Base-by-base conservation (phyloP, 2,888 invertebrate species). In the Liodrosophila aerea region DNA sequence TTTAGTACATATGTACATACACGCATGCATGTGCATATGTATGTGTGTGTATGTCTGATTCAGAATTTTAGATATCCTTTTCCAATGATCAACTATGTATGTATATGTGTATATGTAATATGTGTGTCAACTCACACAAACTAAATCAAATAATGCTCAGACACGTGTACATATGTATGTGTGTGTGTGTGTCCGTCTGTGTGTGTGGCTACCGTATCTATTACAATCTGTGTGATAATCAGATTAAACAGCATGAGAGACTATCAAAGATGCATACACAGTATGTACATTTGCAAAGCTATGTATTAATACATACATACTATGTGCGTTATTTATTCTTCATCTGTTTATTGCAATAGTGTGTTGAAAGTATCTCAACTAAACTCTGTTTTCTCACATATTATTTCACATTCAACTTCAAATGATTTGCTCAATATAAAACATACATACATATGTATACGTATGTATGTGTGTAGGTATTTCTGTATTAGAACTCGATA, bases 151-250 rank as follows among this genome's bases (percentile, higher is more conserved):
- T 30, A 30, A n/a, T 9, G 7, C n/a, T 30, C 9, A n/a, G n/a
- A 5, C n/a, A 7, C 7, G 2, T 8, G 11, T 34, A 34, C 43
- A 30, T 43, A 46, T 40, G n/a, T 7, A 13, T 7, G 7, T 16
- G 27, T 46, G 13, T 27, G 9, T 43, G 22, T 43, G 30, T 52
- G 52, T 40, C 37, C 31, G 13, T 13, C 36, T 56, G 33, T 27
- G n/a, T 27, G 29, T 27, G 1, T 22, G 22, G 2, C 5, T 8
- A 9, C 8, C 7, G 29, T 7, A 9, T 11, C 7, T 43, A 9
- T n/a, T 47, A 16, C 11, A 45, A 63, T 63, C 62, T 57, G 47
- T 64, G 52, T 51, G 58, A 52, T 52, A 63, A 51, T 37, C 64
- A 52, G 46, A 30, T 57, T 50, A 29, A 37, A 15, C n/a, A n/a